These are phyloP conservation scores for Habrosyne pyritoides DNA, from an alignment of 2,888 invertebrate genomes.

Conservation along the genomic window DNA sequence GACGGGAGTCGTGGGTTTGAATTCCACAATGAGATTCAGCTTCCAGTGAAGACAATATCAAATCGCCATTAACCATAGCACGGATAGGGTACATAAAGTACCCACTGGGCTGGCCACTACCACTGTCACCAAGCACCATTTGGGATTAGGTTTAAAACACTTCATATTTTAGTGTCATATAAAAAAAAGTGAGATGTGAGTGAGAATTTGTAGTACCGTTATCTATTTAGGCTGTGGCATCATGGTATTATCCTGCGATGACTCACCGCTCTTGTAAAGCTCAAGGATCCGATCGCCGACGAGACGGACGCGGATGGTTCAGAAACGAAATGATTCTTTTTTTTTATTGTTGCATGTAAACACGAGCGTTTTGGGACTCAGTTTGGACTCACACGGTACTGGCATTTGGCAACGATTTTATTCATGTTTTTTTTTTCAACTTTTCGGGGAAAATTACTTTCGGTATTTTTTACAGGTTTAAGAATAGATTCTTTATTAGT, in stretches of 20 bases:
- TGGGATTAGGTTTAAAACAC: too few species aligned
- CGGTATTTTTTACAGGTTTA: too few species aligned
- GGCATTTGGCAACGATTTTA: background rate
- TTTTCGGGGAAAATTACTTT: background rate
- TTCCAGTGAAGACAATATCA: too few species aligned
- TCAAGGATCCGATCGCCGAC: constrained; percentile 2
- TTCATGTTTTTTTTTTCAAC: too few species aligned
- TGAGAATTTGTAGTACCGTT: background rate
- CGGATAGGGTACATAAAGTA: too few species aligned
- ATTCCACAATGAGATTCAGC: too few species aligned
- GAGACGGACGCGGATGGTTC: background rate
- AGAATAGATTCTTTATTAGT: too few species aligned
- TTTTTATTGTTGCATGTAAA: background rate
- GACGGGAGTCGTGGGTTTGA: too few species aligned
- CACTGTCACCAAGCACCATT: too few species aligned
- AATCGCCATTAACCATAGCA: too few species aligned
- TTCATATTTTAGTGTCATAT: too few species aligned
- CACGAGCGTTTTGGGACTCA: background rate
- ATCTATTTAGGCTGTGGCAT: constrained; percentile 1
- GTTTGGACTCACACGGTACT: background rate
- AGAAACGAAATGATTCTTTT: background rate
- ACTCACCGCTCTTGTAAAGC: constrained; percentile 9
- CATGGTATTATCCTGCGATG: constrained; percentile 11
- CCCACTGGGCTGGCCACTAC: too few species aligned
- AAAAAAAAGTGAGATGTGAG: background rate